Evolutionary conservation across 2,888 invertebrate species (phyloP), one percentile per base, ranked within the genome.

Genomic region (Stenodema calcarata): DNA sequence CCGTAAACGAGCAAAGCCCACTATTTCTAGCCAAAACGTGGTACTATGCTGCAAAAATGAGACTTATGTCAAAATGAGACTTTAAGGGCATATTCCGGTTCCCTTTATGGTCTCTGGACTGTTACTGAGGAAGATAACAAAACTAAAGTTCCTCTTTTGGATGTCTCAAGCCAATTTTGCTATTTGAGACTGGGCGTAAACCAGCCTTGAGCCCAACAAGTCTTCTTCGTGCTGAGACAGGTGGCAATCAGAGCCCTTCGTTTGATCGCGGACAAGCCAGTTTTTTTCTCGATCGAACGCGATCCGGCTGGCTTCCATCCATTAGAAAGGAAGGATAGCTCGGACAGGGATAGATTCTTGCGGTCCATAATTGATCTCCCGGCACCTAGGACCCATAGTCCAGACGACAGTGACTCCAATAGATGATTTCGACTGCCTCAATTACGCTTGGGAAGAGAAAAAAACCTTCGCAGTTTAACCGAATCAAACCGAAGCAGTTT

Each of bases 401-500:
- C 27, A 23, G 62, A 23, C 62, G 62, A 62, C 62, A 62, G 62
- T 62, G 62, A 62, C 62, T 23, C 12, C 62, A 23, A 62, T 62
- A 62, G 62, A 23, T 62, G 50, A 62, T 62, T 23, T 50, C 50
- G 50, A 18, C 62, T 62, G 62, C 62, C 41, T 81, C 81, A 47
- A 54, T 81, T 81, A 81, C 41, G 62, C 9, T 27, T 7, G 23
- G 23, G 16, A 47, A 47, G 75, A 35, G 11, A 35, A 28, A 62
- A 81, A 62, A 81, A 54, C 81, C 81, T 81, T 81, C 81, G 47
- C 81, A 81, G 81, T 18, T 62, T 81, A 81, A 81, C 54, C 62
- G 81, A 81, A 62, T 81, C 81, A 62, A 81, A 62, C 62, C 54
- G 81, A 54, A 81, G 78, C 44, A 78, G 44, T 78, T 78, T 78